These are phyloP conservation scores for Botrylloides violaceus DNA, from an alignment of 23 tunicate genomes.

Conservation along the genomic window DNA sequence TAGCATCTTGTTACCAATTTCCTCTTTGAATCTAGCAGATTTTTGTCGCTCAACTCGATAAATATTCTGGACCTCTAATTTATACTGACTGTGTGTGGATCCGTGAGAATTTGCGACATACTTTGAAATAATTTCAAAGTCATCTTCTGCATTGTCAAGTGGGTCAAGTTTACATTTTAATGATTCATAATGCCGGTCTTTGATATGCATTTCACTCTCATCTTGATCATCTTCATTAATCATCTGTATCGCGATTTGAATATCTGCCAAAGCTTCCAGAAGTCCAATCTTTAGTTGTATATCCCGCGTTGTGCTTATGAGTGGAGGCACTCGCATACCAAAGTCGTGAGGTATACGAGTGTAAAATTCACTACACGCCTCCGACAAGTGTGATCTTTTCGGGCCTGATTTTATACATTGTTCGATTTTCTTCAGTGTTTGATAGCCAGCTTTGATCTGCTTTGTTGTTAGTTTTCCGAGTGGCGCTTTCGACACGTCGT, in stretches of 20 bases:
- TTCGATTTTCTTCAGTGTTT: slow-evolving; percentile 55
- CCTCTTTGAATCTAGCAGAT: not conserved
- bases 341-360: slow-evolving; percentile 87
- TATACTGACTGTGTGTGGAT: not conserved
- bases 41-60: not conserved
- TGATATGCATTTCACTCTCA: slow-evolving; percentile 19
- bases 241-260: slow-evolving; percentile 48
- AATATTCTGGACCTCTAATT: not conserved
- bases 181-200: slow-evolving; percentile 38
- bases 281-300: slow-evolving; percentile 52
- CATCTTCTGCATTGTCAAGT: slow-evolving; percentile 7
- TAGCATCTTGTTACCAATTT: slow-evolving; percentile 2
- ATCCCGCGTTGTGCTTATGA: slow-evolving; percentile 39
- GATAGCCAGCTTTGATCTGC: slow-evolving; percentile 36
- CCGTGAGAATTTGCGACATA: not conserved
- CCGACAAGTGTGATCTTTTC: slow-evolving; percentile 23
- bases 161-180: slow-evolving; percentile 39
- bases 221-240: slow-evolving; percentile 35
- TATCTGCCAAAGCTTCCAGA: slow-evolving; percentile 51
- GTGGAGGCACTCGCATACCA: slow-evolving; percentile 80
- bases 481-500: not conserved
- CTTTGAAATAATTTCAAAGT: not conserved
- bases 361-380: slow-evolving; percentile 85
- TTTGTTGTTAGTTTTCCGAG: not conserved
- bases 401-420: not conserved